A percentile compares a stretch with the other conserved stretches of the same genome.
phyloP scores from a whole-genome alignment of 2,797 vertebrate species.

The Brachymystax lenok region DNA sequence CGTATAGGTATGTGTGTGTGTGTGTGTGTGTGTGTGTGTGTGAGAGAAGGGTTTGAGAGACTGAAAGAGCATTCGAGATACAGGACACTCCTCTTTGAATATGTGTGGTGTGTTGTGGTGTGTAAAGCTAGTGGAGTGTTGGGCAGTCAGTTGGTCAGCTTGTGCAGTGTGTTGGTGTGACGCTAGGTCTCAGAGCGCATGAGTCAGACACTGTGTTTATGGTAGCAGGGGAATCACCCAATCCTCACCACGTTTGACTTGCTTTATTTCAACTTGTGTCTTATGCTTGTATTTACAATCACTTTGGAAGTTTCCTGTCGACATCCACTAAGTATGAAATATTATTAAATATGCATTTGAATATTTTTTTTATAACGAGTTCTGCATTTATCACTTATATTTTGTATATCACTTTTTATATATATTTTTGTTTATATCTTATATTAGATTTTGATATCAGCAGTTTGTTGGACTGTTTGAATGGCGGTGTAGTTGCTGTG shows the following conservation, averaged over 20 bases:
- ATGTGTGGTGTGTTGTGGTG: conserved; percentile 15
- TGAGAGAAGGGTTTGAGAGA: conserved; percentile 27
- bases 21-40: conserved; percentile 13
- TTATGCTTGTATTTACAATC: conserved; percentile 17
- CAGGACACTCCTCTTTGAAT: conserved; percentile 19
- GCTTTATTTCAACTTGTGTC: conserved; percentile 20
- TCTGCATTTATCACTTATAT: conserved; percentile 4
- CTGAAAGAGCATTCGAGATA: background rate
- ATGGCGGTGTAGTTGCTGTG: conserved; percentile 1
- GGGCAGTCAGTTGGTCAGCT: conserved; percentile 37
- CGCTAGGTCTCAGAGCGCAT: conserved; percentile 36
- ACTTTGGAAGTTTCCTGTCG: conserved; percentile 10
- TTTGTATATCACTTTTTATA: background rate
- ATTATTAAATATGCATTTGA: background rate
- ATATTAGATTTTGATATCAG: background rate
- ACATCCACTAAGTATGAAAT: background rate
- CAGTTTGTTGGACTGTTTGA: background rate
- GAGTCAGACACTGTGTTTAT: conserved; percentile 47
- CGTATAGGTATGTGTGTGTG: conserved; percentile 46
- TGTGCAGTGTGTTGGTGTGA: conserved; percentile 46
- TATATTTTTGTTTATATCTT: background rate
- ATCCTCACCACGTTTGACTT: conserved; percentile 22
- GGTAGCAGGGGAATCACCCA: conserved; percentile 38
- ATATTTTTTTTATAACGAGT: background rate
- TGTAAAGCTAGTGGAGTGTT: conserved; percentile 24